Evolutionary conservation across 1,140 invertebrate species (phyloP).

Genomic region (Platorchestia sp.): DNA sequence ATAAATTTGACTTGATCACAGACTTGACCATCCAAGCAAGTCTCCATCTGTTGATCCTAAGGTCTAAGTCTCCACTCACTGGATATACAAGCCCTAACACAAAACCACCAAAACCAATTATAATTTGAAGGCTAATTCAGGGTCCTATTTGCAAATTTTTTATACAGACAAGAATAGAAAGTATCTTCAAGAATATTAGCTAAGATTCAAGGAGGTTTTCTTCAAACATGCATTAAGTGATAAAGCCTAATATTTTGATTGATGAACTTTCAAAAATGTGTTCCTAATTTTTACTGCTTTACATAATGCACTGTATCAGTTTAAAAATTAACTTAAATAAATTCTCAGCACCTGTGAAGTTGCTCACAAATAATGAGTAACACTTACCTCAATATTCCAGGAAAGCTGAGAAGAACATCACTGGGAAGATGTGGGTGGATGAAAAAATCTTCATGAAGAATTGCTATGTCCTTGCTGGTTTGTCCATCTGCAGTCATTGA

Average conservation of each 20-base stretch:
- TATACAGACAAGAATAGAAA: too few species aligned
- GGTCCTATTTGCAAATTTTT: too few species aligned
- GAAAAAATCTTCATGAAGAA: background rate
- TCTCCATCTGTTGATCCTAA: too few species aligned
- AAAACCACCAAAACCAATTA: too few species aligned
- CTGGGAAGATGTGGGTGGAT: background rate
- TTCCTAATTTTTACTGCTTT: background rate
- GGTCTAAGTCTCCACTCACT: too few species aligned
- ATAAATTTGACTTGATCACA: too few species aligned
- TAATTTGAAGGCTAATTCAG: too few species aligned
- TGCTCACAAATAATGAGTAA: background rate
- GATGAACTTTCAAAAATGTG: background rate
- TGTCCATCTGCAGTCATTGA: background rate
- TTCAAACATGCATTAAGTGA: background rate
- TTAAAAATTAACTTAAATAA: background rate
- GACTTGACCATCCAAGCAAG: too few species aligned
- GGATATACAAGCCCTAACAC: too few species aligned
- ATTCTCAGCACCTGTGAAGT: background rate
- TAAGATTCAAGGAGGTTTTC: background rate
- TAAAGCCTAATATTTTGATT: background rate
- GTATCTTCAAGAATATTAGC: background rate
- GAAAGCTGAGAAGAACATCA: background rate
- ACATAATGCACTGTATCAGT: background rate
- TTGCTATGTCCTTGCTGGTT: background rate
- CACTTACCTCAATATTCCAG: conserved; percentile 5